phyloP scores from a whole-genome alignment of 1,140 invertebrate species.

The Rhyzopertha dominica region DNA sequence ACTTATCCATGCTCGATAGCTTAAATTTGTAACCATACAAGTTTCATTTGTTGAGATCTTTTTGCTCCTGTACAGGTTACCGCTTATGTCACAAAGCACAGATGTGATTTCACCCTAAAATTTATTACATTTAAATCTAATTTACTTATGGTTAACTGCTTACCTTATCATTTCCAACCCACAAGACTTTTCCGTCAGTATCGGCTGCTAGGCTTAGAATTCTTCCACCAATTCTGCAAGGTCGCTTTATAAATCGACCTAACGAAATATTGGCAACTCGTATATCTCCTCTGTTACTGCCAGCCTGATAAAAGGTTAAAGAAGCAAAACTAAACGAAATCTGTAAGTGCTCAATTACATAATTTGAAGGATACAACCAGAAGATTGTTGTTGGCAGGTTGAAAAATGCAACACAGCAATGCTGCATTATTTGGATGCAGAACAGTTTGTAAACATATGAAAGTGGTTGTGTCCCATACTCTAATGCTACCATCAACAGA shows the following conservation, averaged over 20 bases:
- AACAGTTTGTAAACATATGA: slow-evolving; percentile 61
- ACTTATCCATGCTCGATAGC: slow-evolving; percentile 78
- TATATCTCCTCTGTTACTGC: slow-evolving; percentile 70
- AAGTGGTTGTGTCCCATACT: slow-evolving; percentile 62
- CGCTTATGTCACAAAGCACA: slow-evolving; percentile 67
- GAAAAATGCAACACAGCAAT: slow-evolving; percentile 73
- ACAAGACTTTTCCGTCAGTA: slow-evolving; percentile 70
- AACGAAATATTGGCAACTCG: slow-evolving; percentile 82
- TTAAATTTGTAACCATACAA: slow-evolving; percentile 66
- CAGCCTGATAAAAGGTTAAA: slow-evolving; percentile 52
- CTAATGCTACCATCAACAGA: slow-evolving; percentile 71
- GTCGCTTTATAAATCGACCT: slow-evolving; percentile 72
- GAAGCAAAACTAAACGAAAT: slow-evolving; percentile 7
- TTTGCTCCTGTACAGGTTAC: slow-evolving; percentile 66
- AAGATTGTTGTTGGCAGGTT: slow-evolving; percentile 85
- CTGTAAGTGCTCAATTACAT: background rate
- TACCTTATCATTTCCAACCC: slow-evolving; percentile 79
- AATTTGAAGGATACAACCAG: slow-evolving; percentile 67
- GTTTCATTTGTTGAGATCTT: slow-evolving; percentile 58
- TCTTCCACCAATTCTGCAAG: slow-evolving; percentile 67
- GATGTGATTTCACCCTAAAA: slow-evolving; percentile 63
- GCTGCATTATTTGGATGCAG: slow-evolving; percentile 58
- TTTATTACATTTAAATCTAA: slow-evolving; percentile 5
- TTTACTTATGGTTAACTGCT: slow-evolving; percentile 25
- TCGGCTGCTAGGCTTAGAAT: slow-evolving; percentile 74